A percentile compares a stretch with the other conserved stretches of the same genome.
Conservation (phyloP, 64 coral and sea anemone genomes). For the Trachythela sp. region DNA sequence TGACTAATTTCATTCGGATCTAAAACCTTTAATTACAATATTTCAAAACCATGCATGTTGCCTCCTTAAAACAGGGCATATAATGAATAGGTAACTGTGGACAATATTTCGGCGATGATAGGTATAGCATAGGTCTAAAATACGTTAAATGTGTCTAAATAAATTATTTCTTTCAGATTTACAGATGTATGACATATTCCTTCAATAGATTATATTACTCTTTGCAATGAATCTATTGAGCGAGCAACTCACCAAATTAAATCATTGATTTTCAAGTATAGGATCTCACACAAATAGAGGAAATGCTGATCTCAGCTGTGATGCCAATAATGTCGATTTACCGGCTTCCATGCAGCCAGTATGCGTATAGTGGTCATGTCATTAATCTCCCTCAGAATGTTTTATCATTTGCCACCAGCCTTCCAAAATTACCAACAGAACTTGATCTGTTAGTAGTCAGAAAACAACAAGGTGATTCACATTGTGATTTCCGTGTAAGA, state of each 20-base stretch:
- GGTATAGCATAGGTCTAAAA: neutral
- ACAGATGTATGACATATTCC: neutral
- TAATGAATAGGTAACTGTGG: too few species aligned
- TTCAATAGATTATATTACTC: neutral
- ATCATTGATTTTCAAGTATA: neutral
- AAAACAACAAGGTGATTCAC: neutral
- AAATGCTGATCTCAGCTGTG: neutral
- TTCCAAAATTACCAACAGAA: neutral
- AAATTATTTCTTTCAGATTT: neutral
- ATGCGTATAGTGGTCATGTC: neutral
- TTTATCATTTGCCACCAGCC: neutral
- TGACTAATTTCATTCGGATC: neutral
- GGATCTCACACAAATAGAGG: neutral
- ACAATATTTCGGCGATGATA: neutral
- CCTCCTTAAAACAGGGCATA: too few species aligned
- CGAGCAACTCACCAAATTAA: neutral
- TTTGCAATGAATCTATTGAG: neutral
- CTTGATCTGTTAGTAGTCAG: neutral
- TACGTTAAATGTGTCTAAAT: neutral
- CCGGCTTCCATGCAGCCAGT: neutral
- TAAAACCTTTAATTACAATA: neutral
- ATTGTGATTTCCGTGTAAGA: neutral
- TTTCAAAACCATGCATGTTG: neutral
- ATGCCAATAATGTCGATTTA: neutral
- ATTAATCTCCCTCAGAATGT: neutral